Conservation (phyloP, 2,797 vertebrate genomes). For the Todus mexicanus region DNA sequence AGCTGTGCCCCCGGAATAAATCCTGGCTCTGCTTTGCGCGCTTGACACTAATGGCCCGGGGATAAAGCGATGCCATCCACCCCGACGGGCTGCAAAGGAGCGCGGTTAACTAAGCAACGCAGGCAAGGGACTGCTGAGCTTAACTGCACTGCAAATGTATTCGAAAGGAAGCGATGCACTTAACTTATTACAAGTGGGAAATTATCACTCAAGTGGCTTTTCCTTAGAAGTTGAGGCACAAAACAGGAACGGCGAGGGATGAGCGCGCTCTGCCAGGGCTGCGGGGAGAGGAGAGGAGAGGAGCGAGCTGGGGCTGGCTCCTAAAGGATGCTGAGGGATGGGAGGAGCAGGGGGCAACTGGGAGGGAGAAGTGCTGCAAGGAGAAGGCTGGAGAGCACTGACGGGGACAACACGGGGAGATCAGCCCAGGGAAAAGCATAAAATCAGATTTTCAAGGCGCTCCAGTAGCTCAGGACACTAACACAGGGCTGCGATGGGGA, state of each 20-base stretch:
- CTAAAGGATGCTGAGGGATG: neutral
- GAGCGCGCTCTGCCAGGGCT: neutral
- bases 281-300: neutral
- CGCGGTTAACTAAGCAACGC: constrained; percentile 58
- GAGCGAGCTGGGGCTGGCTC: neutral
- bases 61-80: constrained; percentile 71
- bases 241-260: constrained; percentile 8
- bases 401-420: fast-evolving
- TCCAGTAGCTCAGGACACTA: neutral
- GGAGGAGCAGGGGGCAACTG: fast-evolving
- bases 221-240: constrained; percentile 45
- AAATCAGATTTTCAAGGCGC: neutral
- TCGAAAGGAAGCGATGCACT: constrained; percentile 71
- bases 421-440: neutral
- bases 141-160: constrained; percentile 70
- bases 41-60: constrained; percentile 73
- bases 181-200: constrained; percentile 76
- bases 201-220: constrained; percentile 71
- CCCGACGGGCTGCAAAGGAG: constrained; percentile 62
- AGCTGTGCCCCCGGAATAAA: constrained; percentile 62
- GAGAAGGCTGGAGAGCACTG: neutral
- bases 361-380: neutral
- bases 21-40: constrained; percentile 68
- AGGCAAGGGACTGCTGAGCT: constrained; percentile 68
- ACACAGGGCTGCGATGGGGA: neutral